Conservation (phyloP, 2,113 vertebrate genomes). For the Barbus barbus region DNA sequence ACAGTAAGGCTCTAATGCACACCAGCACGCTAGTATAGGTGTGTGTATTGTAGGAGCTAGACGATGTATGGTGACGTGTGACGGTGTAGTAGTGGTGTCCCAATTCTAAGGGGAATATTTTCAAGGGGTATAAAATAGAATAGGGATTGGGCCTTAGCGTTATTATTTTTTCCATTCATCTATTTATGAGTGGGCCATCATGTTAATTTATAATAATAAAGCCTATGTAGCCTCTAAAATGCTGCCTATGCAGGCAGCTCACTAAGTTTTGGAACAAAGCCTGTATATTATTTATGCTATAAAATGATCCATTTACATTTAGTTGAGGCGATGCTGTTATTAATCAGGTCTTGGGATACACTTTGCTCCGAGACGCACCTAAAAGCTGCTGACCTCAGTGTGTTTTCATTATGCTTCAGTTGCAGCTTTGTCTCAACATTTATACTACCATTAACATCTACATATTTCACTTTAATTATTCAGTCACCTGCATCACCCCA, state of each 20-base stretch:
- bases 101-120: no score
- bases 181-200: no score
- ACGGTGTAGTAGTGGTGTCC: no score
- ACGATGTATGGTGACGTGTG: no score
- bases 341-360: background rate
- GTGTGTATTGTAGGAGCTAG: no score
- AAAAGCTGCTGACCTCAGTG: conserved; percentile 4
- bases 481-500: conserved; percentile 45
- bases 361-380: background rate
- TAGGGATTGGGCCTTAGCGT: no score
- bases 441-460: no score
- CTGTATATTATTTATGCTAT: background rate
- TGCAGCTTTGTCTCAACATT: background rate
- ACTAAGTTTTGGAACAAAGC: background rate
- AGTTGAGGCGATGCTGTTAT: background rate
- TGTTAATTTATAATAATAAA: background rate
- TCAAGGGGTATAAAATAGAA: no score
- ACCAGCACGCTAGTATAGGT: no score
- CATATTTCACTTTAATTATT: no score
- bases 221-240: background rate
- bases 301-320: background rate
- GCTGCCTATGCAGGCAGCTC: background rate
- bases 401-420: conserved; percentile 2
- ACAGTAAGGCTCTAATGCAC: no score
- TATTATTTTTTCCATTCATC: no score